Conservation (phyloP, 2,888 invertebrate genomes). For the Leucophora obtusa region DNA sequence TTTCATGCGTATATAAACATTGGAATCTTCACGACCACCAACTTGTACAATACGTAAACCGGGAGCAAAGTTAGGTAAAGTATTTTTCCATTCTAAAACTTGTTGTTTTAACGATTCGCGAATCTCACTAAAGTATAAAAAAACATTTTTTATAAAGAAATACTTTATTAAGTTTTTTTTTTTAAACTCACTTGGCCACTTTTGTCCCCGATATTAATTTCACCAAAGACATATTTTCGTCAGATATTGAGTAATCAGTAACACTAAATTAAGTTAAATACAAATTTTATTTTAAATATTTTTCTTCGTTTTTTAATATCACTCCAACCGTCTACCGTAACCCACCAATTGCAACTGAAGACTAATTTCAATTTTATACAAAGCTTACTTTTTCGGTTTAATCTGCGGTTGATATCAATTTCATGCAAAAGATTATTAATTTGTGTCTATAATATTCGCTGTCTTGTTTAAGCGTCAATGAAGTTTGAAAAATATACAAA, state of each 20-base stretch:
- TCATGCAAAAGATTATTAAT: slow-evolving; percentile 50
- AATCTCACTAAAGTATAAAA: slow-evolving; percentile 82
- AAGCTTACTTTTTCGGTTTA: background rate
- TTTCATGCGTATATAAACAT: slow-evolving; percentile 98
- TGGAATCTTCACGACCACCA: slow-evolving; percentile 97
- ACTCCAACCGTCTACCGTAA: slow-evolving; percentile 29
- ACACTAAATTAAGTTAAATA: slow-evolving; percentile 40
- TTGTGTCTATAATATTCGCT: slow-evolving; percentile 13
- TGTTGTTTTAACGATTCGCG: slow-evolving; percentile 84
- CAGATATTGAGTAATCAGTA: slow-evolving; percentile 44
- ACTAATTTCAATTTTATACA: slow-evolving; percentile 26
- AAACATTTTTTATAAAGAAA: slow-evolving; percentile 60
- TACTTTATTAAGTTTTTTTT: slow-evolving; percentile 71
- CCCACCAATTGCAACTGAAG: slow-evolving; percentile 38
- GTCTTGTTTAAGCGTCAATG: slow-evolving; percentile 36
- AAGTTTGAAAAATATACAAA: slow-evolving; percentile 21
- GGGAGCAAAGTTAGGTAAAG: slow-evolving; percentile 83
- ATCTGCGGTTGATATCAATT: slow-evolving; percentile 25
- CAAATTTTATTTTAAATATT: background rate
- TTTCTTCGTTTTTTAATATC: background rate
- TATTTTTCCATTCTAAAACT: slow-evolving; percentile 81
- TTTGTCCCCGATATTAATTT: slow-evolving; percentile 83
- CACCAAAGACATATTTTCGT: slow-evolving; percentile 74
- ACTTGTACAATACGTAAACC: slow-evolving; percentile 97
- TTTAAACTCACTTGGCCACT: slow-evolving; percentile 85